Conservation (phyloP, 2,888 invertebrate species). For the Camponotus fellah region DNA sequence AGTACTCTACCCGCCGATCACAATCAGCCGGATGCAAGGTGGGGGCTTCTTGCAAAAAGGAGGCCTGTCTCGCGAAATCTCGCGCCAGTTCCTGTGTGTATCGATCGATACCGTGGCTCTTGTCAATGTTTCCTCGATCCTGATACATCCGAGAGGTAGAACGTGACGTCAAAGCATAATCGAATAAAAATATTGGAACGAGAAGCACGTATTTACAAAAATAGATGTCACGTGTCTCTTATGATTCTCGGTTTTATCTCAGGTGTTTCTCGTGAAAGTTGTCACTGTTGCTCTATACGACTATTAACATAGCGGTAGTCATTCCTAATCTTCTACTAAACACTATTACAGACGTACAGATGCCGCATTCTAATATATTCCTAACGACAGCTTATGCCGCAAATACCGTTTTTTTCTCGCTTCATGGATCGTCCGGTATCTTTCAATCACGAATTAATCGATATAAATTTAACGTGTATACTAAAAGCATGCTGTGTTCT, state of each 20-base stretch:
- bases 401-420: neutral
- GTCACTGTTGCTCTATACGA: neutral
- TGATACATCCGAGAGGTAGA: neutral
- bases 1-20: slow-evolving; percentile 62
- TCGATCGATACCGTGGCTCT: neutral
- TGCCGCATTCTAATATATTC: slow-evolving; percentile 3
- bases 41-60: neutral
- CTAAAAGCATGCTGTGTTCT: neutral
- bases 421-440: too few species aligned
- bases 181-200: neutral
- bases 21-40: slow-evolving; percentile 75
- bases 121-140: neutral
- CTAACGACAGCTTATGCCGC: neutral
- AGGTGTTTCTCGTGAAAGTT: slow-evolving; percentile 4
- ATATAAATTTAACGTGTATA: neutral
- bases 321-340: neutral
- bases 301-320: neutral
- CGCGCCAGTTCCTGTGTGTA: neutral
- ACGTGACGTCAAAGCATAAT: neutral
- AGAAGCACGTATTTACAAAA: neutral
- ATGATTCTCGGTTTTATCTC: neutral
- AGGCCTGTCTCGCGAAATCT: slow-evolving; percentile 27
- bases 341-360: neutral
- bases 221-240: neutral
- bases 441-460: neutral